Evolutionary conservation across 2,797 vertebrate genomes (phyloP).

Genomic region (Melanotaenia maccullochi): DNA sequence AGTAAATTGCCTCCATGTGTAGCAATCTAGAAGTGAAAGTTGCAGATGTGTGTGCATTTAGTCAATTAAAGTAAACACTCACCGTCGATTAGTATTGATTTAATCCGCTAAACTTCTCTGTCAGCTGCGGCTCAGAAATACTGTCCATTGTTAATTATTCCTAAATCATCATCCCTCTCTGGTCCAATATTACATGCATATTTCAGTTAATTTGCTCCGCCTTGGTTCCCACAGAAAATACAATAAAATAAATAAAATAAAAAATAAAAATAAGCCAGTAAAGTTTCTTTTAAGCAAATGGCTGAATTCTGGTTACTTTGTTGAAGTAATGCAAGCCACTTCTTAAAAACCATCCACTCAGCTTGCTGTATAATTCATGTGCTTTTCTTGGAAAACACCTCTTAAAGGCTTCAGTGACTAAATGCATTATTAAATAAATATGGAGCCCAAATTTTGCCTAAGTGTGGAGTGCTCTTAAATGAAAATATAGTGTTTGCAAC

Average conservation of each 20-base stretch:
- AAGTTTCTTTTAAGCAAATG: neutral
- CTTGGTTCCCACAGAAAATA: too few species aligned
- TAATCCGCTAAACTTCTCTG: neutral
- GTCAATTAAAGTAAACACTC: neutral
- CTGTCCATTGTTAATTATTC: neutral
- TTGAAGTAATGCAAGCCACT: neutral
- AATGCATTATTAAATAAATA: neutral
- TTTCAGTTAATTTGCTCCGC: too few species aligned
- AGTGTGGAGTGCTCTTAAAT: neutral
- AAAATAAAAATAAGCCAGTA: neutral
- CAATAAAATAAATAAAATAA: too few species aligned
- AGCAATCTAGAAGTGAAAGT: neutral
- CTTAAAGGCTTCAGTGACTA: slow-evolving; percentile 1
- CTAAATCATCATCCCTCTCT: too few species aligned
- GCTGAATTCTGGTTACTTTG: neutral
- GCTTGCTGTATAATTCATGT: neutral
- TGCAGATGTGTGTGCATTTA: neutral
- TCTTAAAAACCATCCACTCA: neutral
- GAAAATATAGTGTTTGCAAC: neutral
- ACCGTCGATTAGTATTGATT: neutral
- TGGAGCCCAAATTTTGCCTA: neutral
- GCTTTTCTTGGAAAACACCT: neutral
- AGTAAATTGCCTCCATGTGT: neutral
- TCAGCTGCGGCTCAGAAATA: neutral
- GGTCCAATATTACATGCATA: too few species aligned